These are phyloP conservation scores for Ia io DNA, from an alignment of 2,113 vertebrate species.

Conservation along the genomic window DNA sequence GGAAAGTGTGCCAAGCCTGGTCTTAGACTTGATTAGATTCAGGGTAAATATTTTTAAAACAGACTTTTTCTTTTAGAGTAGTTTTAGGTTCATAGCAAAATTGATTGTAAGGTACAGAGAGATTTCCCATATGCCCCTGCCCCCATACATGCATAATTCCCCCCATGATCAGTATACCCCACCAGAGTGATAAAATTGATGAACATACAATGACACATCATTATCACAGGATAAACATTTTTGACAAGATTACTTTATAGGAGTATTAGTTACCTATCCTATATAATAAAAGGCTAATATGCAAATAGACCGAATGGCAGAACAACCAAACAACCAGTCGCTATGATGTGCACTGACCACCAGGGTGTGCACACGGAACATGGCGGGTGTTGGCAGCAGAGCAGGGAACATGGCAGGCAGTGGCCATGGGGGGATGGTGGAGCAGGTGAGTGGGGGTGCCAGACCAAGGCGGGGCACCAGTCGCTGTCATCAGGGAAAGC, in stretches of 20 bases:
- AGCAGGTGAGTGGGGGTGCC: too few species aligned
- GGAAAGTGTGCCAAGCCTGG: not conserved
- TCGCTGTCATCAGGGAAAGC: too few species aligned
- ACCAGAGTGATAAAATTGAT: not conserved
- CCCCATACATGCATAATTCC: not conserved
- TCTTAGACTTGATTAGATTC: not conserved
- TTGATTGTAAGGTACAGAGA: not conserved
- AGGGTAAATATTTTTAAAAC: not conserved
- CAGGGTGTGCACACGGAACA: too few species aligned
- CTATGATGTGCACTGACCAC: too few species aligned
- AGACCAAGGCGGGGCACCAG: too few species aligned
- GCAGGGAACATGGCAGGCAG: too few species aligned
- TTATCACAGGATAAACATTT: not conserved
- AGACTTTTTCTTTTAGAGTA: not conserved
- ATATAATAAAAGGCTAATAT: too few species aligned
- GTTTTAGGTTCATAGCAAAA: not conserved
- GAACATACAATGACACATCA: not conserved
- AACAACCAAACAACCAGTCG: too few species aligned
- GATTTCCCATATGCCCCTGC: not conserved
- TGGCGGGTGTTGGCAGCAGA: too few species aligned
- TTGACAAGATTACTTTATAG: not conserved
- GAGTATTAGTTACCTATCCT: not conserved
- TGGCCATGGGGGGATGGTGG: too few species aligned
- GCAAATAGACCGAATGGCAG: too few species aligned
- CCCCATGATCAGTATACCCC: not conserved